These are phyloP conservation scores for Enteromius paludinosus DNA, from an alignment of 2,797 vertebrate species.

Conservation along the genomic window DNA sequence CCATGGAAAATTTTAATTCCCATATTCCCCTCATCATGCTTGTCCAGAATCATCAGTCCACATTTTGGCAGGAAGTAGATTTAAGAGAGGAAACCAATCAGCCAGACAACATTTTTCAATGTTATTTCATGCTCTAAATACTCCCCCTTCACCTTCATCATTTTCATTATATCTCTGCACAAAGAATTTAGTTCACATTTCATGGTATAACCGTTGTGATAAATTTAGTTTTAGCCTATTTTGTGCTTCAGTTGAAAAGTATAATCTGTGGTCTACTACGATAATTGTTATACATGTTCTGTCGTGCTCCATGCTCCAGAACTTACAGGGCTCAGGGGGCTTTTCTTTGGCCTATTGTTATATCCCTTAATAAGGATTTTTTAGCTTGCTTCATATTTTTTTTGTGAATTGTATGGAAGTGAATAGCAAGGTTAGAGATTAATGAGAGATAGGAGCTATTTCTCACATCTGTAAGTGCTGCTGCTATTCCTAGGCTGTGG, in stretches of 20 bases:
- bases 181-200: conserved; percentile 66
- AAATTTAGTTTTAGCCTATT: conserved; percentile 70
- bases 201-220: conserved; percentile 61
- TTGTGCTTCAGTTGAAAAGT: conserved; percentile 72
- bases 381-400: conserved; percentile 60
- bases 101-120: conserved; percentile 62
- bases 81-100: conserved; percentile 72
- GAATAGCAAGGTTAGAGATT: conserved; percentile 64
- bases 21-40: background rate
- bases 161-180: conserved; percentile 61
- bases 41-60: conserved; percentile 66
- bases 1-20: background rate
- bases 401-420: conserved; percentile 64
- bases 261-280: conserved; percentile 65
- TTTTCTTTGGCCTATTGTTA: conserved; percentile 68
- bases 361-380: conserved; percentile 48
- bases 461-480: conserved; percentile 45
- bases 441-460: conserved; percentile 52
- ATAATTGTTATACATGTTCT: conserved; percentile 63
- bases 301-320: conserved; percentile 46
- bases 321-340: conserved; percentile 49
- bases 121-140: conserved; percentile 63
- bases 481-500: conserved; percentile 45
- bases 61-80: conserved; percentile 66
- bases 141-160: conserved; percentile 45